A percentile compares a stretch with the other conserved stretches of the same genome.
These are phyloP conservation scores for Cerastis rubricosa DNA, from an alignment of 2,888 invertebrate genomes.

Conservation along the genomic window DNA sequence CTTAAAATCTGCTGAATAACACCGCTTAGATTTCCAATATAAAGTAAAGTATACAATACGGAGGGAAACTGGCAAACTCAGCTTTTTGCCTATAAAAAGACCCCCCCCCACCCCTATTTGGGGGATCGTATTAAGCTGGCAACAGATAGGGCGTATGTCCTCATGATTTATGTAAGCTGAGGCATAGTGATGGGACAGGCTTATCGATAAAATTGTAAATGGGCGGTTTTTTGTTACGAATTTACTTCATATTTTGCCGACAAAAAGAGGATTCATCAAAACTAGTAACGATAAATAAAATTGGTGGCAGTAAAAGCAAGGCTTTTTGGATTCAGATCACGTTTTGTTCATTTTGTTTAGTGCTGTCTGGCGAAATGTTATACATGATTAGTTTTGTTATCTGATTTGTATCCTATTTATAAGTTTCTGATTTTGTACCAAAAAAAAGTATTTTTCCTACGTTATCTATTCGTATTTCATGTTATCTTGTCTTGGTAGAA, in stretches of 20 bases:
- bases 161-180: constrained; percentile 88
- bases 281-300: constrained; percentile 43
- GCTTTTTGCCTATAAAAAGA: constrained; percentile 74
- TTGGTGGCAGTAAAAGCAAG: constrained; percentile 12
- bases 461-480: not conserved
- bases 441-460: not conserved
- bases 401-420: constrained; percentile 15
- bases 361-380: constrained; percentile 20
- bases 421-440: constrained; percentile 13
- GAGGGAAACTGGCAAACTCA: constrained; percentile 66
- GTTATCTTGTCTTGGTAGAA: not conserved
- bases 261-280: constrained; percentile 44
- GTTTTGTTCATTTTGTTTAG: constrained; percentile 42
- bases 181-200: constrained; percentile 75
- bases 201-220: constrained; percentile 62
- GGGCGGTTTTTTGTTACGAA: constrained; percentile 40
- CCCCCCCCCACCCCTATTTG: constrained; percentile 74
- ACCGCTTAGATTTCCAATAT: constrained; percentile 60
- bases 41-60: constrained; percentile 65
- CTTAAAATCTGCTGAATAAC: constrained; percentile 63
- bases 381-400: constrained; percentile 39
- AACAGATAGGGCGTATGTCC: constrained; percentile 90
- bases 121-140: constrained; percentile 89
- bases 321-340: constrained; percentile 34
- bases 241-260: constrained; percentile 40